These are phyloP conservation scores for Pantherophis alleghaniensis DNA, from an alignment of 2,797 vertebrate species.

Conservation along the genomic window DNA sequence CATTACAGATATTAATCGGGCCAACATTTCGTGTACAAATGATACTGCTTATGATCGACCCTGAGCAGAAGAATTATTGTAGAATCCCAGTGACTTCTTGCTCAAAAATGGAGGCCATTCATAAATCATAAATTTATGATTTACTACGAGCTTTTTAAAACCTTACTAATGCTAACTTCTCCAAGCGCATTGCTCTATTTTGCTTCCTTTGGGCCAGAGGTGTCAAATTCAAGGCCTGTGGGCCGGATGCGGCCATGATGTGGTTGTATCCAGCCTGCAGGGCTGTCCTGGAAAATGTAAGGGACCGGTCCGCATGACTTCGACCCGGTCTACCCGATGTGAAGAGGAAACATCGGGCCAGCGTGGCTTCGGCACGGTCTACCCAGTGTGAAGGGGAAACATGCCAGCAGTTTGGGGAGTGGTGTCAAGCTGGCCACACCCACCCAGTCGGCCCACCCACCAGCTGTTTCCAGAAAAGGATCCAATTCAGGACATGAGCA, in stretches of 20 bases:
- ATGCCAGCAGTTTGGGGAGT: too few species aligned
- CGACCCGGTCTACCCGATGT: too few species aligned
- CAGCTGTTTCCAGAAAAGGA: not conserved
- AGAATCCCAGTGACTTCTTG: slow-evolving; percentile 11
- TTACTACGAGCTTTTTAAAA: not conserved
- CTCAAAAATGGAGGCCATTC: slow-evolving; percentile 1
- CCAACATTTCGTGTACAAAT: not conserved
- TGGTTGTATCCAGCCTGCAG: too few species aligned
- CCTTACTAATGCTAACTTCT: not conserved
- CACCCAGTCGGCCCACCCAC: too few species aligned
- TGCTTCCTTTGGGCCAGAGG: not conserved
- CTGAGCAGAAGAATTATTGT: not conserved
- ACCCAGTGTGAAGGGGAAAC: too few species aligned
- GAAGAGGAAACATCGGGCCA: too few species aligned
- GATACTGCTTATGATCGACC: not conserved
- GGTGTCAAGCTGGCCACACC: too few species aligned
- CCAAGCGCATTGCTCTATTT: not conserved
- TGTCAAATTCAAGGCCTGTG: too few species aligned
- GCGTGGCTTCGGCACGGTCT: too few species aligned
- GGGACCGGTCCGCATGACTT: too few species aligned
- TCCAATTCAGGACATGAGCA: not conserved
- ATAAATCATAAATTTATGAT: slow-evolving; percentile 25
- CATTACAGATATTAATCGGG: slow-evolving; percentile 12
- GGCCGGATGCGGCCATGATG: too few species aligned
- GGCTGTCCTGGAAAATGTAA: too few species aligned